These are phyloP conservation scores for Pogonocichla stellata DNA, from an alignment of 2,113 vertebrate genomes.

Conservation along the genomic window DNA sequence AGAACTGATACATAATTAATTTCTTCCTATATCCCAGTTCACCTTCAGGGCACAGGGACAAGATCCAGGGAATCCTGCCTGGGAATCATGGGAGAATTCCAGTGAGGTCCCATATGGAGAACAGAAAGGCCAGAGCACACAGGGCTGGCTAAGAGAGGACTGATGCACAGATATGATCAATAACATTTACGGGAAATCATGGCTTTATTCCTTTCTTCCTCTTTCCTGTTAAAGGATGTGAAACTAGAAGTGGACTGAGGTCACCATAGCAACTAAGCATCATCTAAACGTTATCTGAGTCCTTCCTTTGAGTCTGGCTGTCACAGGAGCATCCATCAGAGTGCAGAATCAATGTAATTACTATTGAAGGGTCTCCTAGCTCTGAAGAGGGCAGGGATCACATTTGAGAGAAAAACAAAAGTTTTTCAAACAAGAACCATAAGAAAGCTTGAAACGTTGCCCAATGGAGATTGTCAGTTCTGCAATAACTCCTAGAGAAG, in stretches of 20 bases:
- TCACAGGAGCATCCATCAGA: not conserved
- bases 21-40: not conserved
- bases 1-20: not conserved
- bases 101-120: not conserved
- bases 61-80: not conserved
- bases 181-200: not conserved
- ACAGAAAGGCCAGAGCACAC: not conserved
- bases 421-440: not conserved
- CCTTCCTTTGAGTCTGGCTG: not conserved
- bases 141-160: not conserved
- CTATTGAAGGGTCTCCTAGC: not conserved
- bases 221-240: not conserved
- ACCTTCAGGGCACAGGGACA: not conserved
- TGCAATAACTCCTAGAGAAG: not conserved
- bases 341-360: not conserved
- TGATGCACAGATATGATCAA: not conserved
- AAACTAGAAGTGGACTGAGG: slow-evolving; percentile 11
- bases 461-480: not conserved
- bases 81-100: not conserved
- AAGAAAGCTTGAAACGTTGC: accelerated
- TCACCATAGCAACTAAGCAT: slow-evolving; percentile 58
- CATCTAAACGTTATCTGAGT: not conserved
- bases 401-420: not conserved
- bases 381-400: not conserved
- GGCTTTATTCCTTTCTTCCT: not conserved